Evolutionary conservation across 2,888 invertebrate species (phyloP), one percentile per base, ranked within the genome.

Genomic region (Microctonus hyperodae): DNA sequence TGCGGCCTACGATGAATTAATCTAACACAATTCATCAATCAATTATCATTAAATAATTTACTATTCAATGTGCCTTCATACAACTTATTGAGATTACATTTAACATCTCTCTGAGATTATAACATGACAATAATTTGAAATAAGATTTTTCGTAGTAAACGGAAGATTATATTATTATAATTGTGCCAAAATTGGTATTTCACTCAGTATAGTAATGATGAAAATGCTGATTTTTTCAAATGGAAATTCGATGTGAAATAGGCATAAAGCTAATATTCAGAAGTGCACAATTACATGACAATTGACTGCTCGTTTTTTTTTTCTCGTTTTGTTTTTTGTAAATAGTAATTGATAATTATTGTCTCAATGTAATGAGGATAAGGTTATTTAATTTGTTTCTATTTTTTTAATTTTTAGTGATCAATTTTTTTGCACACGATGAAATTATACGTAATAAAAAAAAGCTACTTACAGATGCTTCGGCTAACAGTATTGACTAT

Each of bases 401-500:
- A 37, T 48, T 62, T 55, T 25, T 44, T 20, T 31, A 16, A 20
- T 59, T 56, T 35, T 59, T 28, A 3, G 11, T 11, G 22, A 13
- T 64, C 37, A 10, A 22, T 9, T 11, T 31, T 31, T 48, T n/a
- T n/a, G n/a, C n/a, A n/a, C 5, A 11, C 48, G 20, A 5, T 11
- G 50, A 25, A 50, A 51, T 16, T 59, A 53, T 69, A 35, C 63
- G 64, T 63, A 61, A n/a, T n/a, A n/a, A n/a, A n/a, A n/a, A 65
- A 61, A 67, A 70, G 64, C 69, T 57, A 71, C 56, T 51, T 59
- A 48, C 44, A 59, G 67, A 68, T 65, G 65, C 69, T 74, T 68
- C 64, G 70, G 72, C 73, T 75, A 74, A 76, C 75, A 75, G 74
- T 75, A 76, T 74, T 76, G 66, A 63, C 48, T 69, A 56, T 25